Conservation (phyloP, 2,113 vertebrate genomes). For the Nesospiza acunhae region DNA sequence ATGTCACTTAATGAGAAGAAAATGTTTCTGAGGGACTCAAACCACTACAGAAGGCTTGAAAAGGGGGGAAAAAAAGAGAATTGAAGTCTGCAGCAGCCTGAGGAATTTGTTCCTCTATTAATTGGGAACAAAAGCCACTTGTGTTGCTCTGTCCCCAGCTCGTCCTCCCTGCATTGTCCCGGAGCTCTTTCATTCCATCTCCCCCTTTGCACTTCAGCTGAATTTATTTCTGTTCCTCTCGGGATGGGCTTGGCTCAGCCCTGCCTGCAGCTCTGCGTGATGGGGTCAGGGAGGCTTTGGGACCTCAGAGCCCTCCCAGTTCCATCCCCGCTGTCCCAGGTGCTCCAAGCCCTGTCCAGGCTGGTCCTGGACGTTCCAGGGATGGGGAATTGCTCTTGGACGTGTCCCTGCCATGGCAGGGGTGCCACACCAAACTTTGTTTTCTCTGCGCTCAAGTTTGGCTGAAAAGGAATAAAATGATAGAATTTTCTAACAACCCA, state of each 20-base stretch:
- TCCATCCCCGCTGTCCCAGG: rapidly evolving
- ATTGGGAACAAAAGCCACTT: conserved; percentile 56
- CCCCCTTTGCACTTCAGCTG: neutral
- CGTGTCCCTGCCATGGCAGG: too few relatives aligned
- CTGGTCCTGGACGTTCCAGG: too few relatives aligned
- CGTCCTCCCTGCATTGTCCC: neutral
- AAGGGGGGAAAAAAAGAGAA: neutral
- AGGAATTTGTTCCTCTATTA: conserved; percentile 63
- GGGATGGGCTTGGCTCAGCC: neutral
- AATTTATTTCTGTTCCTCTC: neutral
- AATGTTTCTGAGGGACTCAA: conserved; percentile 64
- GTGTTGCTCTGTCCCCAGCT: neutral
- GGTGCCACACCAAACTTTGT: neutral
- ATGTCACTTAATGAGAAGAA: conserved; percentile 72
- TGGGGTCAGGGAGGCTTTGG: neutral
- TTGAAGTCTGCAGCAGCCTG: conserved; percentile 1
- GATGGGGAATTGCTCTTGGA: too few relatives aligned
- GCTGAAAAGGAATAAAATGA: neutral
- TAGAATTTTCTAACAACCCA: rapidly evolving
- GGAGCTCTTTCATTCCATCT: neutral
- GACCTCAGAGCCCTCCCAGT: rapidly evolving
- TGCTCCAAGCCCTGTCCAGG: too few relatives aligned
- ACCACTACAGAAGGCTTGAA: conserved; percentile 52
- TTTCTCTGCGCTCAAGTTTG: neutral
- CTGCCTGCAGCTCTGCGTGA: neutral